These are phyloP conservation scores for Dicyrtoma fusca DNA, from an alignment of 2,888 invertebrate species.

Conservation along the genomic window DNA sequence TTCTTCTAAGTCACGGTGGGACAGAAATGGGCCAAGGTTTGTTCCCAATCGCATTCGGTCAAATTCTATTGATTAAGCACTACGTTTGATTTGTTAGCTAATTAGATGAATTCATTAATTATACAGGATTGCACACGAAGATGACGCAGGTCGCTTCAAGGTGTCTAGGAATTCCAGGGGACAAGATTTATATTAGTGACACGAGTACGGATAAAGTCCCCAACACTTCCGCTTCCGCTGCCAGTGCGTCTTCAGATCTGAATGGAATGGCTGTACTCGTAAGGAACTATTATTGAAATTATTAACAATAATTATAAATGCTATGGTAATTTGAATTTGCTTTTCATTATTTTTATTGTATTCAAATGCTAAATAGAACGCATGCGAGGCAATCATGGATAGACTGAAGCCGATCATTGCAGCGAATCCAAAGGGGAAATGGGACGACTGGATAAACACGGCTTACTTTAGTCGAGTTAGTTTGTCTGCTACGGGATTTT, in stretches of 20 bases:
- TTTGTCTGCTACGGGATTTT: slow-evolving; percentile 81
- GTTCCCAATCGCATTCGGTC: too few relatives aligned
- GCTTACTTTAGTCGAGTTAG: slow-evolving; percentile 79
- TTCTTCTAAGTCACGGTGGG: slow-evolving; percentile 63
- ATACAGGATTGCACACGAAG: slow-evolving; percentile 94
- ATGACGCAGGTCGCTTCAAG: slow-evolving; percentile 82
- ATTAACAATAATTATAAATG: neutral
- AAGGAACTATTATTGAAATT: too few relatives aligned
- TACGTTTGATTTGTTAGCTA: too few relatives aligned
- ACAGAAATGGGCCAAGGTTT: slow-evolving; percentile 92
- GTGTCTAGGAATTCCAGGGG: slow-evolving; percentile 70
- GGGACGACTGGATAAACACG: slow-evolving; percentile 80
- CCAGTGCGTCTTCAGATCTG: slow-evolving; percentile 83
- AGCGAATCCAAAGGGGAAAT: slow-evolving; percentile 74
- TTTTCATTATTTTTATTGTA: slow-evolving; percentile 1
- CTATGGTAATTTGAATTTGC: neutral
- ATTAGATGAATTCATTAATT: too few relatives aligned
- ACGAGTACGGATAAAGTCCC: slow-evolving; percentile 90
- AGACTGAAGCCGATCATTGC: slow-evolving; percentile 75
- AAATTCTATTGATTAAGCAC: too few relatives aligned
- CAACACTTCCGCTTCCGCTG: slow-evolving; percentile 87
- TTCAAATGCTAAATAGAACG: slow-evolving; percentile 64
- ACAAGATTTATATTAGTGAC: slow-evolving; percentile 80
- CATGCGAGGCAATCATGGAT: slow-evolving; percentile 74
- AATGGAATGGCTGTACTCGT: slow-evolving; percentile 88